A percentile compares a stretch with the other conserved stretches of the same genome.
These are phyloP conservation scores for Vollenhovia emeryi DNA, from an alignment of 1,140 invertebrate species.

Conservation along the genomic window DNA sequence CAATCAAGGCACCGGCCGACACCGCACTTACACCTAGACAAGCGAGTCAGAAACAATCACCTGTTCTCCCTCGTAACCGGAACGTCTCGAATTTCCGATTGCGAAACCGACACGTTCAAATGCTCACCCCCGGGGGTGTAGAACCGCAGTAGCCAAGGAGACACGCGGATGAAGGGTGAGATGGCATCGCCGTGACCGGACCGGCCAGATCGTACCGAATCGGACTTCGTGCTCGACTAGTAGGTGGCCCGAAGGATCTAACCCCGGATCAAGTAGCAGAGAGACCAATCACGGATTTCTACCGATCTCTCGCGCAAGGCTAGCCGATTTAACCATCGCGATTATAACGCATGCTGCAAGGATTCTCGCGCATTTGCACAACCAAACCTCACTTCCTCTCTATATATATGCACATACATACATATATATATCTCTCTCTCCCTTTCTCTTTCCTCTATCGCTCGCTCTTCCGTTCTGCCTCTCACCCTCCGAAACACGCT, in stretches of 20 bases:
- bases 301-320: constrained; percentile 76
- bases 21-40: constrained; percentile 44
- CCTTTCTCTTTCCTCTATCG: not conserved
- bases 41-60: constrained; percentile 70
- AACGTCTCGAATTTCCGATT: constrained; percentile 71
- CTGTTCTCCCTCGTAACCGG: constrained; percentile 44
- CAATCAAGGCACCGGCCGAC: constrained; percentile 28
- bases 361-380: constrained; percentile 28
- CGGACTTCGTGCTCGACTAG: constrained; percentile 38
- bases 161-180: constrained; percentile 15
- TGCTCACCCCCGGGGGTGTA: constrained; percentile 22
- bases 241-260: constrained; percentile 52
- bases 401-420: too few relatives aligned
- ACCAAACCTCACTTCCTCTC: not conserved
- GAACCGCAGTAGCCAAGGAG: constrained; percentile 74
- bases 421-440: not conserved
- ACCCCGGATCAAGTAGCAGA: constrained; percentile 78
- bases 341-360: constrained; percentile 78
- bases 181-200: constrained; percentile 6
- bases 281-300: constrained; percentile 82
- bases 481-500: constrained; percentile 17
- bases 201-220: constrained; percentile 18
- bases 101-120: constrained; percentile 60
- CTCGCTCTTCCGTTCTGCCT: not conserved
- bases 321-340: constrained; percentile 73